Conservation (phyloP, 2,797 vertebrate species). For the Platyrinchus mystaceus region DNA sequence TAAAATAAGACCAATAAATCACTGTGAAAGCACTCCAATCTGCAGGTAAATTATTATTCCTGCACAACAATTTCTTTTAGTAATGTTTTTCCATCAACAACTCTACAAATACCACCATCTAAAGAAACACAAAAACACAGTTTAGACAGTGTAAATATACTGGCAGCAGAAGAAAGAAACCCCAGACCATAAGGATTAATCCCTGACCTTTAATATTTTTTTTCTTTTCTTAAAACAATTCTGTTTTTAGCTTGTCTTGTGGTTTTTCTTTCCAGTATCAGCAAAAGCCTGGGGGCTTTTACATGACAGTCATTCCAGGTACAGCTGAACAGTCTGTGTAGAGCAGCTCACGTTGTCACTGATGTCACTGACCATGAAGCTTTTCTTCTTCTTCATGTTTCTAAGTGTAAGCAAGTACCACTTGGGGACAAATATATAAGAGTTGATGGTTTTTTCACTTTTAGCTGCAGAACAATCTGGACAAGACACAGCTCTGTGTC, state of each 20-base stretch:
- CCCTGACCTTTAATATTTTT: background rate
- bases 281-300: background rate
- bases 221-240: background rate
- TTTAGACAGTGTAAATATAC: background rate
- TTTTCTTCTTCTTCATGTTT: background rate
- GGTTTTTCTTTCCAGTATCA: background rate
- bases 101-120: background rate
- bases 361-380: background rate
- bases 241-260: background rate
- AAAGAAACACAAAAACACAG: background rate
- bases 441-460: background rate
- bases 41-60: background rate
- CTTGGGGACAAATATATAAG: background rate
- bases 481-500: background rate
- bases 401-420: background rate
- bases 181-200: background rate
- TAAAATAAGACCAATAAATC: background rate
- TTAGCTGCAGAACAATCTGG: background rate
- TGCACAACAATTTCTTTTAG: background rate
- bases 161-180: background rate
- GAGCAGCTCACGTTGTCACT: background rate
- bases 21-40: background rate
- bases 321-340: background rate
- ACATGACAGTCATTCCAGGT: rapidly evolving
- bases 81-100: background rate